A percentile compares a stretch with the other conserved stretches of the same genome.
phyloP scores from a whole-genome alignment of 2,113 vertebrate genomes.

The Ptilorrhoa leucosticta region DNA sequence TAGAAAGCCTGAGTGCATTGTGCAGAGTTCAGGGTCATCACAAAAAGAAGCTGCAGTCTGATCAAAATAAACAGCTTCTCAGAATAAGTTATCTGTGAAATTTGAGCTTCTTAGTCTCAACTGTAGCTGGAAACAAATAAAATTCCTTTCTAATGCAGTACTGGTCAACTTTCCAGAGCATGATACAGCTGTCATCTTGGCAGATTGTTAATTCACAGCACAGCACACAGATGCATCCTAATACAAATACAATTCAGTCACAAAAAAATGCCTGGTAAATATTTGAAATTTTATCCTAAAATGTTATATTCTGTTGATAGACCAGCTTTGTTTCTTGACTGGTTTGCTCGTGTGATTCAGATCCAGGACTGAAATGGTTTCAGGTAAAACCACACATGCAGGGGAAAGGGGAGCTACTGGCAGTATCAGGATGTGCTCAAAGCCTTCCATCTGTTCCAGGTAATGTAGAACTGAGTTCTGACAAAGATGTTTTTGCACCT shows the following conservation, averaged over 20 bases:
- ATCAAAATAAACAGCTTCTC: background rate
- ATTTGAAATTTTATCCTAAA: background rate
- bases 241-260: background rate
- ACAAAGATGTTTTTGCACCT: background rate
- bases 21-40: background rate
- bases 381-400: accelerated
- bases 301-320: background rate
- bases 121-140: background rate
- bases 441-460: background rate
- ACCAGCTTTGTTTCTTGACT: background rate
- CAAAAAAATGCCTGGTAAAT: background rate
- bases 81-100: background rate
- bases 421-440: background rate
- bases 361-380: background rate
- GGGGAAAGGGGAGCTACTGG: background rate
- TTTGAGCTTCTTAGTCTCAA: background rate
- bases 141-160: background rate
- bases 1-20: background rate
- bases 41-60: background rate
- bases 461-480: background rate
- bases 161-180: background rate
- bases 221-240: background rate
- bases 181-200: background rate
- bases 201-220: background rate
- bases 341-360: background rate